A percentile compares a stretch with the other conserved stretches of the same genome.
These are phyloP conservation scores for Drosophila repletoides DNA, from an alignment of 1,140 invertebrate species.

Conservation along the genomic window DNA sequence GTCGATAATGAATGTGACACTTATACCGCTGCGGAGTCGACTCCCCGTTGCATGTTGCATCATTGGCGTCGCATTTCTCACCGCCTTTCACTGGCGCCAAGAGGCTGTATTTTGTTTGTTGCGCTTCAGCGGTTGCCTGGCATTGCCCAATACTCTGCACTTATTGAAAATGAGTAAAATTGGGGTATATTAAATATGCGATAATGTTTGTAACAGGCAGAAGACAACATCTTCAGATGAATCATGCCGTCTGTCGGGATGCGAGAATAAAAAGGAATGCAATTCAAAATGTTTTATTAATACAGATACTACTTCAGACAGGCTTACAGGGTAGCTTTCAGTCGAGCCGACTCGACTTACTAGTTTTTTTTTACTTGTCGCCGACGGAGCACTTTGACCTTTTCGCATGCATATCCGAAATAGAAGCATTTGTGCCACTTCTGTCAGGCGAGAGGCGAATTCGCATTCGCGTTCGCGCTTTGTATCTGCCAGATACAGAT, in stretches of 20 bases:
- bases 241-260: too few relatives aligned
- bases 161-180: too few relatives aligned
- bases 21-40: slow-evolving; percentile 28
- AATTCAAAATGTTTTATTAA: too few relatives aligned
- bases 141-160: too few relatives aligned
- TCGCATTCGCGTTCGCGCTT: slow-evolving; percentile 10
- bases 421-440: slow-evolving; percentile 72
- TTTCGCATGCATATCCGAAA: slow-evolving; percentile 56
- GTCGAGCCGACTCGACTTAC: too few relatives aligned
- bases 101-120: slow-evolving; percentile 6
- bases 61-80: slow-evolving; percentile 53
- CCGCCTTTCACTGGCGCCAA: slow-evolving; percentile 53
- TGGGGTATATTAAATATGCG: too few relatives aligned
- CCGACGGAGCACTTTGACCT: slow-evolving; percentile 61
- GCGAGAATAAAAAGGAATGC: too few relatives aligned
- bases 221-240: too few relatives aligned
- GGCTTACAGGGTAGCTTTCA: too few relatives aligned
- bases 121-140: slow-evolving; percentile 40
- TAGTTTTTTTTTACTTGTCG: too few relatives aligned
- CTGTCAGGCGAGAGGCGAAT: slow-evolving; percentile 56
- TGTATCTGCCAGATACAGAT: slow-evolving; percentile 45
- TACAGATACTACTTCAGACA: too few relatives aligned
- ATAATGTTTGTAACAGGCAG: too few relatives aligned
- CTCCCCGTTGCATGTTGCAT: slow-evolving; percentile 14
- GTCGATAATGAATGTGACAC: slow-evolving; percentile 57